Conservation (phyloP, 2,113 vertebrate species). For the Camelus bactrianus region DNA sequence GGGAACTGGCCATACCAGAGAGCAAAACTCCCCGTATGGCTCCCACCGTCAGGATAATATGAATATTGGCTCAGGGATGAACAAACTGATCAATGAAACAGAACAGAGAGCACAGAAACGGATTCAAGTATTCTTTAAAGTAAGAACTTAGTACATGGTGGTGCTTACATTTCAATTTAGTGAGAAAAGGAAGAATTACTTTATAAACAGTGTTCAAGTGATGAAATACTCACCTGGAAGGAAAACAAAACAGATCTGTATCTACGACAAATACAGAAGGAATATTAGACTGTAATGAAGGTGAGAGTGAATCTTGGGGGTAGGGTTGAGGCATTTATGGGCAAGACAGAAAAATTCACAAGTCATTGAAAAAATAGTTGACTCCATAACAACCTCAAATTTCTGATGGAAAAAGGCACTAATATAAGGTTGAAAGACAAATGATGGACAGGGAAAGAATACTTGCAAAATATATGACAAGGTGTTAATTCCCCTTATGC, state of each 20-base stretch:
- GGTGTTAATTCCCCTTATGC: not conserved
- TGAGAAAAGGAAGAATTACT: not conserved
- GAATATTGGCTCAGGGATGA: not conserved
- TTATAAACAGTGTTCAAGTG: not conserved
- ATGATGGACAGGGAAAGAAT: not conserved
- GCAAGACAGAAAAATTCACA: constrained; percentile 24
- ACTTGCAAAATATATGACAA: not conserved
- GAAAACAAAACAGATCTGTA: not conserved
- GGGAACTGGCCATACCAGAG: not conserved
- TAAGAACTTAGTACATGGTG: not conserved
- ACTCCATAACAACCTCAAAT: not conserved
- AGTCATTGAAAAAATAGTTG: not conserved
- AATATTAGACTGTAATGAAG: not conserved
- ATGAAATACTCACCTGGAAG: not conserved
- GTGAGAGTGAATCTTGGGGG: not conserved
- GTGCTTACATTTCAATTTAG: not conserved
- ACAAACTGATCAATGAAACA: not conserved
- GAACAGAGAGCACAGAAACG: not conserved
- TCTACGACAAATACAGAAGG: not conserved
- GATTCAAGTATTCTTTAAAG: not conserved
- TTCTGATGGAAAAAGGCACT: not conserved
- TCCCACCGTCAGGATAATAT: not conserved
- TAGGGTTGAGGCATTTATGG: not conserved
- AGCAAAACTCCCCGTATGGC: not conserved
- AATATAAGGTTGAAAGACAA: not conserved